phyloP scores from a whole-genome alignment of 1,140 invertebrate species.

The Holcopasites calliopsidis region DNA sequence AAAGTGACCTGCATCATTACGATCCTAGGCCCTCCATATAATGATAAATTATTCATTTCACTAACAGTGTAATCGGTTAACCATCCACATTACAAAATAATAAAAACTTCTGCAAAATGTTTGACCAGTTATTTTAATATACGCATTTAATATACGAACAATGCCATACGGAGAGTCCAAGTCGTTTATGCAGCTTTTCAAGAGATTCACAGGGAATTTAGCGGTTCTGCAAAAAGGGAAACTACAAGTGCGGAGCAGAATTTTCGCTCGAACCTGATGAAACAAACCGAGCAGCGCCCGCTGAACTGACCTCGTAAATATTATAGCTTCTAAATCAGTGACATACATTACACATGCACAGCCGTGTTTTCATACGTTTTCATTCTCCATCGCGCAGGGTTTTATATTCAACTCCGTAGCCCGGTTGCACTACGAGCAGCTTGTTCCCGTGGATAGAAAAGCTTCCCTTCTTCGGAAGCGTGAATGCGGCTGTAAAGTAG shows the following conservation, averaged over 20 bases:
- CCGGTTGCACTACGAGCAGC: neutral
- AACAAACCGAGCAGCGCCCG: neutral
- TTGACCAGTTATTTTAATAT: neutral
- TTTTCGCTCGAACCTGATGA: neutral
- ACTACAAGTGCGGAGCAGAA: too few species aligned
- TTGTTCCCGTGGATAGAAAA: slow-evolving; percentile 13
- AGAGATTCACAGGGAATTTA: neutral
- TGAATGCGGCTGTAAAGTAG: slow-evolving; percentile 10
- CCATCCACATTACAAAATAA: neutral
- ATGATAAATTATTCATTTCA: neutral
- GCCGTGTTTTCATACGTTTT: neutral
- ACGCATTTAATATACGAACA: too few species aligned
- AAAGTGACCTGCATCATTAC: too few species aligned
- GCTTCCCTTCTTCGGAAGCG: slow-evolving; percentile 15
- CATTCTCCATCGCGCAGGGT: slow-evolving; percentile 1
- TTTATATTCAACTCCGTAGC: slow-evolving; percentile 21
- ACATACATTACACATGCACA: too few species aligned
- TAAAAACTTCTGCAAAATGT: neutral
- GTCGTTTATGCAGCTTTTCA: neutral
- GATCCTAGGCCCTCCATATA: too few species aligned
- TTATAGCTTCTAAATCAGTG: neutral
- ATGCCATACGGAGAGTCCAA: neutral
- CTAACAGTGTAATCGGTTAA: neutral
- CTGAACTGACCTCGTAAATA: neutral
- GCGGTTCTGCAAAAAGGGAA: too few species aligned